Evolutionary conservation across 1,140 invertebrate species (phyloP), one percentile per base, ranked within the genome.

Genomic region (Zaprionus nigranus): DNA sequence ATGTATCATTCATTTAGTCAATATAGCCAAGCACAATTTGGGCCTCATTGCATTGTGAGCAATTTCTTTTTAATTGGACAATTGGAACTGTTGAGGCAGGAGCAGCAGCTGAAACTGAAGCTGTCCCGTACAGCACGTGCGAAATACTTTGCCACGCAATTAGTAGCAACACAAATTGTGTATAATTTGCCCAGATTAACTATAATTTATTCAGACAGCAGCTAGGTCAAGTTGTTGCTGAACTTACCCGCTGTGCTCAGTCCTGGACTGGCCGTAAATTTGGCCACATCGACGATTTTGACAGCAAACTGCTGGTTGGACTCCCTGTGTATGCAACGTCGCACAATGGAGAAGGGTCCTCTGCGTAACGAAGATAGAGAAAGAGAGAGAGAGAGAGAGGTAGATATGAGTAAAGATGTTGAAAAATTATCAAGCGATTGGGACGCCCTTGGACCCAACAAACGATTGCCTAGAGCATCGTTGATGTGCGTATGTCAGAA

Each of bases 221-320:
- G 49, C 75, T 72, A 81, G 78, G 81, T 79, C 68, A 62, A 51
- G 46, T 17, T 43, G 15, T 11, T 20, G 43, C 43, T 28, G 49
- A 65, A 72, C 94, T 95, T 94, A 99, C 98, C 98, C 93, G 98
- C 97, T 91, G 98, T 98, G 92, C 97, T 98, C 58, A 99, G 95
- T 66, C 98, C 98, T 63, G 98, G 98, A 93, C 97, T 98, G 40
- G 98, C 97, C 68, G 98, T 99, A 93, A 99, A 99, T 92, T 98
- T 98, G 79, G 97, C 97, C 24, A 99, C 98, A 94, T 99, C 98
- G 72, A 99, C 97, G 85, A 99, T 99, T 95, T 99, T 99, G 68
- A 99, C 98, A 73, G 98, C 98, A 95, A 99, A 99, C 92, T 98
- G 98, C 93, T 99, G 97, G 34, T 95, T 96, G 11, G 98, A 99